Conservation (phyloP, 2,113 vertebrate genomes). For the Pogona vitticeps region DNA sequence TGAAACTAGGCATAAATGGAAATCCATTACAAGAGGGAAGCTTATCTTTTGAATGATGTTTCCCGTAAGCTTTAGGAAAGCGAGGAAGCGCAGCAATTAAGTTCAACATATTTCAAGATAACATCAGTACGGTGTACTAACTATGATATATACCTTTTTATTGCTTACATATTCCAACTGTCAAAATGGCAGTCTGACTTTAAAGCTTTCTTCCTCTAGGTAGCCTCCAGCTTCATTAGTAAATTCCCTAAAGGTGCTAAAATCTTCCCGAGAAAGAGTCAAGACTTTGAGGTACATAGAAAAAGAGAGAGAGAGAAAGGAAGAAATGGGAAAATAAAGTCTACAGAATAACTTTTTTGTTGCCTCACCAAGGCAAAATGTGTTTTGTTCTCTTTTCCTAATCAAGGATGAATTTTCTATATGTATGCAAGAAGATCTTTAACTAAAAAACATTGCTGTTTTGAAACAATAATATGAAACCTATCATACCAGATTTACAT, state of each 20-base stretch:
- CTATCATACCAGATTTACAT: neutral
- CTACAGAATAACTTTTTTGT: neutral
- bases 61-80: conserved; percentile 13
- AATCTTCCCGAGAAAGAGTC: neutral
- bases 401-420: no score
- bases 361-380: neutral
- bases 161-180: conserved; percentile 12
- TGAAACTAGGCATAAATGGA: neutral
- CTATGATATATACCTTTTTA: conserved; percentile 2
- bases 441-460: neutral
- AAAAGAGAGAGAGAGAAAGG: neutral
- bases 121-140: neutral
- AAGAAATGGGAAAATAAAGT: neutral
- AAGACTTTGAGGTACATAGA: neutral
- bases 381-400: no score
- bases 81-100: neutral
- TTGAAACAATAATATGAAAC: neutral
- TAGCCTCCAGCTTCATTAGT: neutral
- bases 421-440: neutral
- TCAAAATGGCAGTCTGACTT: conserved; percentile 21
- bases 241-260: neutral
- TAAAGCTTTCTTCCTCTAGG: conserved; percentile 14
- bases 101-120: neutral
- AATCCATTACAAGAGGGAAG: conserved; percentile 16
- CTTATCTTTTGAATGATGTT: neutral